A percentile compares a stretch with the other conserved stretches of the same genome.
Evolutionary conservation across 2,113 vertebrate species (phyloP).

Genomic region (Anser brachyrhynchus): DNA sequence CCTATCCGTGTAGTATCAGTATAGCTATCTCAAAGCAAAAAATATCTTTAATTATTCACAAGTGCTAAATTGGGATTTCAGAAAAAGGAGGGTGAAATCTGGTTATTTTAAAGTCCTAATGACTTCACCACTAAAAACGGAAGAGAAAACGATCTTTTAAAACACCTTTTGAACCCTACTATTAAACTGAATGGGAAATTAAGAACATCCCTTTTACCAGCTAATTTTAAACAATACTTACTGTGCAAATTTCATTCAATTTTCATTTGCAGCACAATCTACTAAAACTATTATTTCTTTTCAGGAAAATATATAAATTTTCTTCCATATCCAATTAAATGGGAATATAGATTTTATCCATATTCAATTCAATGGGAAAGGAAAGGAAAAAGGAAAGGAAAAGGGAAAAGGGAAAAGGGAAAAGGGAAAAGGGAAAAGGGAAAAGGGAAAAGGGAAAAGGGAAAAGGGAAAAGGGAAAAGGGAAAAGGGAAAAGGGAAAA

Average conservation of each 20-base stretch:
- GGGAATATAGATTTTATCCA: neutral
- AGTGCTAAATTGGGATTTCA: neutral
- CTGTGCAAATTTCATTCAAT: fast-evolving
- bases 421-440: too few relatives aligned
- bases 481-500: too few relatives aligned
- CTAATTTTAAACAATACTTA: neutral
- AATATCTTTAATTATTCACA: neutral
- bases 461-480: too few relatives aligned
- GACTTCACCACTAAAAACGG: neutral
- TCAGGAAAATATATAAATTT: neutral
- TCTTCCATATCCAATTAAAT: neutral
- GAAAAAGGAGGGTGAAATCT: neutral
- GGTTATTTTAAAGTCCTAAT: neutral
- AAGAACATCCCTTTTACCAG: neutral
- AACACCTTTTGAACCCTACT: neutral
- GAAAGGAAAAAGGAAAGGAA: too few relatives aligned
- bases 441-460: too few relatives aligned
- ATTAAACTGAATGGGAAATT: neutral
- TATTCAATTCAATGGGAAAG: too few relatives aligned
- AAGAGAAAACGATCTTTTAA: neutral
- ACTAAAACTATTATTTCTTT: neutral
- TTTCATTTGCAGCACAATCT: neutral
- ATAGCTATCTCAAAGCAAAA: neutral
- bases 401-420: too few relatives aligned
- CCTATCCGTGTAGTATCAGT: neutral